Base-by-base conservation (phyloP, 2,113 vertebrate species). In the Agelaius phoeniceus region DNA sequence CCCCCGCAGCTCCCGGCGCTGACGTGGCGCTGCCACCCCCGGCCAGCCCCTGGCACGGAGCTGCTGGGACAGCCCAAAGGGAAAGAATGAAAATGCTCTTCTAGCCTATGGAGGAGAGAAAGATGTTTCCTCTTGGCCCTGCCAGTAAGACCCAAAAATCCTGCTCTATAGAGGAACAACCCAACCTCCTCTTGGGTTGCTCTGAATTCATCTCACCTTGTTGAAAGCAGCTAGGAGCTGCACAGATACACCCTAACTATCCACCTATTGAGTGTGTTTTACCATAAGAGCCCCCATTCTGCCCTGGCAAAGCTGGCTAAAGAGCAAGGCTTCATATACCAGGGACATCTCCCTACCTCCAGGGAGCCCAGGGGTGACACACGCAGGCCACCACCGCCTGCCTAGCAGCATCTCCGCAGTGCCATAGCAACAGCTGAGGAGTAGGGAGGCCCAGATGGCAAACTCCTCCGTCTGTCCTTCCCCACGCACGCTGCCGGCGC, bases 361-460 rank as follows among this genome's bases (percentile, higher is more conserved):
- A 67, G 73, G 71, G 55, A 90, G 82, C 88, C 88, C 92, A 93
- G 61, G 54, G 92, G 93, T 94, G 90, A 95, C 80, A 93, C 87
- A 81, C 11, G 0, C 61, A 73, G 94, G 83, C 90, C 93, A 93
- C 55, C 15, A 19, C 31, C 13, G n/a, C 86, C 80, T 84, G 81
- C 79, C 93, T 95, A 91, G 92, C 94, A 95, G 93, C 94, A 92
- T 95, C 90, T 92, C 93, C 14, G 65, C 93, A 96, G 88, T 90
- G 73, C 72, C 93, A 97, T 94, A 95, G 97, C 94, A 95, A 94
- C 96, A 97, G 91, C 95, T 92, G 94, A 96, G 93, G 84, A 93
- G 88, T 59, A 86, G 89, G 86, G 93, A 93, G 79, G 93, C 93
- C 96, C 96, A 97, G 97, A 97, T 97, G 96, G 97, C 93, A 87